Evolutionary conservation across 2,113 vertebrate genomes (phyloP), one percentile per base, ranked within the genome.

Genomic region (Myrmecobius fasciatus): DNA sequence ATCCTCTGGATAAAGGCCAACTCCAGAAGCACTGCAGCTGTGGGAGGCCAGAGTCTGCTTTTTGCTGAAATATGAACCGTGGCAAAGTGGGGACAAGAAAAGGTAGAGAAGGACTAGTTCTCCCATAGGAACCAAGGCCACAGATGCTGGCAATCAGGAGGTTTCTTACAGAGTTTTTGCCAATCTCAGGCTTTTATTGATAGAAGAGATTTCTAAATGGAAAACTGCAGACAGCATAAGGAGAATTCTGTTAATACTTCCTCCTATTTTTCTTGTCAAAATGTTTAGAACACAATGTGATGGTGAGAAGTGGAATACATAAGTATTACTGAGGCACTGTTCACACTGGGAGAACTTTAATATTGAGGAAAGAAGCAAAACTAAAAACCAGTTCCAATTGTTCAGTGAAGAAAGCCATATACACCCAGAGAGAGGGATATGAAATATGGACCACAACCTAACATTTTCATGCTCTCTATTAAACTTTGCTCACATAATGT

Each of bases 211-310:
- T 24, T 95, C 60, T 92, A 89, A 88, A 56, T 6, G 0, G 89
- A 89, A 91, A 51, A 43, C 3, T 48, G 0, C 12, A 26, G 52
- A 49, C 14, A 83, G 2, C 20, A 24, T 83, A 83, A 83, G n/a
- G 67, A 20, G 7, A 83, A 83, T 83, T 43, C 4, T 83, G 43
- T 83, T 43, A 36, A 8, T 20, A 93, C n/a, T 31, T 83, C 43
- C 75, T 22, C 51, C 8, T 54, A 47, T 89, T 75, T 67, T 96
- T 36, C 48, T 91, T 22, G 26, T 93, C 49, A 93, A 56, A 93
- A 83, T 47, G 90, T 83, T 83, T 60, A 92, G 46, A 25, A 52
- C 67, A 1, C 11, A 67, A 91, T 3, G 89, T 88, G 91, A 88
- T 48, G 49, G 2, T 43, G 67, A 83, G 17, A 51, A 94, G 28